Evolutionary conservation across 2,888 invertebrate genomes (phyloP).

Genomic region (Endomychus coccineus): DNA sequence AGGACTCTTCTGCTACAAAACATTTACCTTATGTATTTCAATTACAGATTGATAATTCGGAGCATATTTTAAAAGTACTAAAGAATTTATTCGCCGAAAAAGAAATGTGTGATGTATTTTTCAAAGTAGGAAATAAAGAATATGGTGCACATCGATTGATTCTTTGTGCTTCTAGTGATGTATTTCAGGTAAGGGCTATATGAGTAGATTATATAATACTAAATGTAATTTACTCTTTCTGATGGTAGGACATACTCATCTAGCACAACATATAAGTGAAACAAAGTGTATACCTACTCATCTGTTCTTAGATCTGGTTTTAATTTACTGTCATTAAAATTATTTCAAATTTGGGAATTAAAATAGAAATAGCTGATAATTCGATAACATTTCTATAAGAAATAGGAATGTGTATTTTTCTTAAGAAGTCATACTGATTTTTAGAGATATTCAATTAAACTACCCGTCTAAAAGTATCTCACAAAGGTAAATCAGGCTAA

Average conservation of each 20-base stretch:
- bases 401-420: too few species aligned
- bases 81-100: conserved; percentile 77
- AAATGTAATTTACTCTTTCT: too few species aligned
- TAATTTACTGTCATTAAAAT: too few species aligned
- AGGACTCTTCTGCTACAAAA: conserved; percentile 7
- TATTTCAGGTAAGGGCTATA: conserved; percentile 72
- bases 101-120: conserved; percentile 80
- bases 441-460: too few species aligned
- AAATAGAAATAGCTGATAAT: too few species aligned
- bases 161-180: conserved; percentile 89
- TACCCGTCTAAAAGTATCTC: too few species aligned
- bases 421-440: too few species aligned
- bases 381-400: too few species aligned
- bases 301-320: neutral
- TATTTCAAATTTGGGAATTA: too few species aligned
- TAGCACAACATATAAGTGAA: too few species aligned
- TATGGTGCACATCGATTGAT: conserved; percentile 88
- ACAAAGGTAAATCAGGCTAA: too few species aligned
- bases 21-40: neutral
- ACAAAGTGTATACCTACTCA: neutral
- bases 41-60: conserved; percentile 74
- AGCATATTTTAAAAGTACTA: conserved; percentile 72
- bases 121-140: conserved; percentile 73
- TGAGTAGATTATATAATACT: neutral
- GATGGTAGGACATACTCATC: too few species aligned